Evolutionary conservation across 1,140 invertebrate genomes (phyloP).

Genomic region (Aphaenogaster rudis): DNA sequence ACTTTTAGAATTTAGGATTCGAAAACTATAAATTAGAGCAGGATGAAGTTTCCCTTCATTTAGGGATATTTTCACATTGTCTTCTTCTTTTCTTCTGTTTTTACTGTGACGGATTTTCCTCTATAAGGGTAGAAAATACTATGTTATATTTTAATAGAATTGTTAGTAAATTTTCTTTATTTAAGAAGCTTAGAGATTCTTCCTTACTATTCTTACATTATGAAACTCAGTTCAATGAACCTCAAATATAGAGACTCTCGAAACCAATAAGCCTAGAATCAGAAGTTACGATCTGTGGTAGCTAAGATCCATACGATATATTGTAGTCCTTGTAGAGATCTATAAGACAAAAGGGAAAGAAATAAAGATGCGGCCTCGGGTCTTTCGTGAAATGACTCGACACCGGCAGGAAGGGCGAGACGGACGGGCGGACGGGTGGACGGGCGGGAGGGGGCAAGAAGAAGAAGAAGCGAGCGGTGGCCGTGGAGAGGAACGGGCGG

Average conservation of each 20-base stretch:
- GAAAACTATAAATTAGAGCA: not conserved
- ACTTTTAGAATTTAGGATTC: not conserved
- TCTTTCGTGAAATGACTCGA: slow-evolving; percentile 76
- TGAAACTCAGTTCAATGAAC: slow-evolving; percentile 29
- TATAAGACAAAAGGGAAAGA: slow-evolving; percentile 79
- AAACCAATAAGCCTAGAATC: slow-evolving; percentile 23
- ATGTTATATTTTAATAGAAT: not conserved
- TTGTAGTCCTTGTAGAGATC: slow-evolving; percentile 65
- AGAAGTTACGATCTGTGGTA: slow-evolving; percentile 39
- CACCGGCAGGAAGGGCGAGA: slow-evolving; percentile 47
- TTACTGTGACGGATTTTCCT: not conserved
- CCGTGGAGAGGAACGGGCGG: slow-evolving; percentile 80
- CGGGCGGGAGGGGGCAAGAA: slow-evolving; percentile 66
- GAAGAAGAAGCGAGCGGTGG: slow-evolving; percentile 70
- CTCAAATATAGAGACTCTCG: slow-evolving; percentile 10
- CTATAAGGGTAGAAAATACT: not conserved
- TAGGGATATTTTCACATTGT: not conserved
- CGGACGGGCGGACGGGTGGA: not conserved
- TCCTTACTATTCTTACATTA: not conserved
- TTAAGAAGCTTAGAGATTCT: not conserved
- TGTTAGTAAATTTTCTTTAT: not conserved
- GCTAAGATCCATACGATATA: slow-evolving; percentile 61
- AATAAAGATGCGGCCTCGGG: slow-evolving; percentile 78
- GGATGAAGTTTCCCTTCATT: not conserved
- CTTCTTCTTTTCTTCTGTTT: not conserved